Evolutionary conservation across 2,888 invertebrate species (phyloP).

Genomic region (Lissocephala sabroskyi): DNA sequence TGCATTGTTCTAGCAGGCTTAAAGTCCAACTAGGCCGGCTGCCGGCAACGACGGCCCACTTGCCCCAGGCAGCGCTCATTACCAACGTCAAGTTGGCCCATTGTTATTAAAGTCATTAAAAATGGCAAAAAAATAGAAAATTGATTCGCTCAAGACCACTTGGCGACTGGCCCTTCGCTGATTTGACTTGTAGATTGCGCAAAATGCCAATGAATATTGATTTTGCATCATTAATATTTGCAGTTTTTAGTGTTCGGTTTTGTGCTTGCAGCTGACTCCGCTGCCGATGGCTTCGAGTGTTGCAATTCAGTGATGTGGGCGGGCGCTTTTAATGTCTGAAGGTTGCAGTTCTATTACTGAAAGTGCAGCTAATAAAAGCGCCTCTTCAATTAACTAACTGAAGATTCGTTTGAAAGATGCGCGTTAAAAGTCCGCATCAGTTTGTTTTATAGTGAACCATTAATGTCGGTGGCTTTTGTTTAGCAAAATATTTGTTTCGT

Average conservation of each 20-base stretch:
- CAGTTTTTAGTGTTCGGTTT: not conserved
- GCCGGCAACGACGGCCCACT: not conserved
- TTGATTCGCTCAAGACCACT: not conserved
- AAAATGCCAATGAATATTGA: conserved; percentile 7
- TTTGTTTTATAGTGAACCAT: too few relatives aligned
- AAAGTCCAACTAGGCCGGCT: conserved; percentile 3
- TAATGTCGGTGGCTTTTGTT: too few relatives aligned
- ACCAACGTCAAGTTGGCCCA: conserved; percentile 4
- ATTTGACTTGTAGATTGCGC: conserved; percentile 8
- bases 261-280: not conserved
- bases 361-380: not conserved
- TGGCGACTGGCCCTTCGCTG: conserved; percentile 4
- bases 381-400: too few relatives aligned
- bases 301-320: too few relatives aligned
- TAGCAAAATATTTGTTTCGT: too few relatives aligned
- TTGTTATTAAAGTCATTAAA: conserved; percentile 11
- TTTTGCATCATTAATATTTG: conserved; percentile 3
- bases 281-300: too few relatives aligned
- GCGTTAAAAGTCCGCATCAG: too few relatives aligned
- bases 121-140: not conserved
- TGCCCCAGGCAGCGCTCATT: conserved; percentile 9
- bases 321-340: not conserved
- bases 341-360: not conserved
- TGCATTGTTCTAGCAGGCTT: not conserved
- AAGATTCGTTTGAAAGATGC: too few relatives aligned